Base-by-base conservation (phyloP, 2,797 vertebrate species). In the Dromococcyx pavoninus region DNA sequence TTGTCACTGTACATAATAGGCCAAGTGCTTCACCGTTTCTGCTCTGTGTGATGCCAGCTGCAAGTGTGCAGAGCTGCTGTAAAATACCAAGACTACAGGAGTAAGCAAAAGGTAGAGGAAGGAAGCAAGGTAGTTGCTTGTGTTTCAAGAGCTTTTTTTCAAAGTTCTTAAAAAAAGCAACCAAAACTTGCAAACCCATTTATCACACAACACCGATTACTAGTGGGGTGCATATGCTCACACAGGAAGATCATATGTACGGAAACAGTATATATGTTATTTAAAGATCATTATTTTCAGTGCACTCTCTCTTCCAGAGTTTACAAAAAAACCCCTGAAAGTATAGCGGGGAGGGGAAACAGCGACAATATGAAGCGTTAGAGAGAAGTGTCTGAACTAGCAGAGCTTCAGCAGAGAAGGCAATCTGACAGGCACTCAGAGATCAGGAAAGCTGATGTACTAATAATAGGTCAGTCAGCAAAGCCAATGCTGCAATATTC, bases 391-490 rank as follows among this genome's bases (percentile, higher is more conserved):
- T 13, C 51, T 44, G 37, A 80, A 39, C 43, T 56, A 65, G 86
- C 73, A 86, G 56, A 61, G 54, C 43, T 69, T 64, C 65, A 66
- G 57, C 51, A 54, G 43, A 53, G 61, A 61, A 62, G 16, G 37
- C 41, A 83, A 54, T 58, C 50, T 75, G 53, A 73, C 80, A 75
- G 54, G 75, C 78, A 57, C 0, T 0, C 41, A 57, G 69, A 86
- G 61, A 77, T 60, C 53, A 39, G 60, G 3, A 70, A 91, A 65
- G 39, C 85, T 77, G 22, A 74, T 56, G 17, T 46, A 83, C 76
- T 81, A 93, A 80, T 75, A 95, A 86, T 37, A 93, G 82, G 48
- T 39, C 82, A 86, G 65, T 7, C 62, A 88, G 74, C 84, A 88
- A 88, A 90, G 57, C 83, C 43, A 4, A 73, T 25, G 50, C 80